Evolutionary conservation across 2,888 invertebrate species (phyloP).

Genomic region (Myopa testacea): DNA sequence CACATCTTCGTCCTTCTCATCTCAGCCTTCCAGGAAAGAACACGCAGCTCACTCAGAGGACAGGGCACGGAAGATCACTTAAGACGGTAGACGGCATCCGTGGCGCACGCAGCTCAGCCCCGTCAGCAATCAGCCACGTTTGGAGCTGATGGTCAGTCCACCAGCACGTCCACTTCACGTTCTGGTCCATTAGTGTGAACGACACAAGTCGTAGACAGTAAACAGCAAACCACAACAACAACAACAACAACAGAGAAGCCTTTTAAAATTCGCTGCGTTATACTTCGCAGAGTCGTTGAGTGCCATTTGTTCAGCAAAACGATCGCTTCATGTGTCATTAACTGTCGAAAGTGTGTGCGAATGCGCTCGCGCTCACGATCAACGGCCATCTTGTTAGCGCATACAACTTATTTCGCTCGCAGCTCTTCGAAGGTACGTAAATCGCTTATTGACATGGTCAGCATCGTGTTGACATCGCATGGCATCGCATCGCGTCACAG

Average conservation of each 20-base stretch:
- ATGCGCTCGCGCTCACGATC: not conserved
- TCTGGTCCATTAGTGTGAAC: slow-evolving; percentile 29
- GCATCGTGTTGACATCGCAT: slow-evolving; percentile 42
- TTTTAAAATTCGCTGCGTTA: slow-evolving; percentile 26
- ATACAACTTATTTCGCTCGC: slow-evolving; percentile 23
- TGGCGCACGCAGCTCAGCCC: not conserved
- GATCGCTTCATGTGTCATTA: slow-evolving; percentile 48
- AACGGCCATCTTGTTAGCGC: slow-evolving; percentile 5
- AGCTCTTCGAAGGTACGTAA: slow-evolving; percentile 26
- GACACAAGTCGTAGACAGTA: slow-evolving; percentile 11
- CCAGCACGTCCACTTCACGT: not conserved
- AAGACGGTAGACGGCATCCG: not conserved
- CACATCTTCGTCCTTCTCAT: too few relatives aligned
- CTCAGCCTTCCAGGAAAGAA: too few relatives aligned
- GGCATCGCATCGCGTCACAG: slow-evolving; percentile 9
- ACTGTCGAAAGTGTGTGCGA: slow-evolving; percentile 42
- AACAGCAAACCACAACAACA: not conserved
- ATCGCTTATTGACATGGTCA: slow-evolving; percentile 43
- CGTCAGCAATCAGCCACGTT: slow-evolving; percentile 5
- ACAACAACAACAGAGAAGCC: slow-evolving; percentile 4
- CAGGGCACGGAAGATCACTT: too few relatives aligned
- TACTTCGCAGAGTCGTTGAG: slow-evolving; percentile 48
- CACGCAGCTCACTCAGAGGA: too few relatives aligned
- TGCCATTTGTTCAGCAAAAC: slow-evolving; percentile 45
- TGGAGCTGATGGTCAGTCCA: too few relatives aligned